Evolutionary conservation across 2,113 vertebrate genomes (phyloP).

Genomic region (Heterotis niloticus): DNA sequence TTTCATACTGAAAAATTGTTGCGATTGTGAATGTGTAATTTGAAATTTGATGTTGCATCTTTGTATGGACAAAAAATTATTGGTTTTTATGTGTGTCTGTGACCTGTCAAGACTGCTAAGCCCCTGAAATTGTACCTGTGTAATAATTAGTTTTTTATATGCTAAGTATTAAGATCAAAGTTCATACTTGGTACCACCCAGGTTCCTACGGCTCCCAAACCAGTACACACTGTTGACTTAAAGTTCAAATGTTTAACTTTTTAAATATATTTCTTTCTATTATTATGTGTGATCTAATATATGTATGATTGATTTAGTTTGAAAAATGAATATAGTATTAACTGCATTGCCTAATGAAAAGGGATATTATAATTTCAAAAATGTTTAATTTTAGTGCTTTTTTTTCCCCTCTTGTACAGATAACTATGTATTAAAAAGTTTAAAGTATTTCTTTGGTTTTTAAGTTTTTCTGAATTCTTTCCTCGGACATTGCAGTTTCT

Average conservation of each 20-base stretch:
- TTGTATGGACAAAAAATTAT: slow-evolving; percentile 63
- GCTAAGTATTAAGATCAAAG: slow-evolving; percentile 70
- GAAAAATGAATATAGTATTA: slow-evolving; percentile 93
- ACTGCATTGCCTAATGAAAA: slow-evolving; percentile 96
- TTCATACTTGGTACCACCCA: slow-evolving; percentile 70
- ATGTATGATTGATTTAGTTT: slow-evolving; percentile 85
- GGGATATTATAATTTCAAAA: slow-evolving; percentile 92
- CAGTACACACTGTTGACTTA: slow-evolving; percentile 56
- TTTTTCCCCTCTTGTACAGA: slow-evolving; percentile 76
- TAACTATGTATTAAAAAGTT: slow-evolving; percentile 92
- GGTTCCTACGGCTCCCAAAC: slow-evolving; percentile 47
- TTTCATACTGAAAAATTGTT: slow-evolving; percentile 70
- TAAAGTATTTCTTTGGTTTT: slow-evolving; percentile 63
- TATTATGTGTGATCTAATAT: slow-evolving; percentile 96
- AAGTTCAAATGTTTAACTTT: slow-evolving; percentile 81
- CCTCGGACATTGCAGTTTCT: slow-evolving; percentile 55
- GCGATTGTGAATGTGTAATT: slow-evolving; percentile 73
- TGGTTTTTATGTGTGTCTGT: slow-evolving; percentile 62
- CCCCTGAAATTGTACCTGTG: slow-evolving; percentile 67
- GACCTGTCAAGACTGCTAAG: slow-evolving; percentile 75
- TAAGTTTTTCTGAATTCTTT: slow-evolving; percentile 34
- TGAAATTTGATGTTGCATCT: slow-evolving; percentile 81
- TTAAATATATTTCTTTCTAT: slow-evolving; percentile 87
- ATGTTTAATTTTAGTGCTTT: slow-evolving; percentile 88
- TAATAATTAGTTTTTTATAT: slow-evolving; percentile 74